phyloP scores from a whole-genome alignment of 2,113 vertebrate species.

The Tangachromis dhanisi region DNA sequence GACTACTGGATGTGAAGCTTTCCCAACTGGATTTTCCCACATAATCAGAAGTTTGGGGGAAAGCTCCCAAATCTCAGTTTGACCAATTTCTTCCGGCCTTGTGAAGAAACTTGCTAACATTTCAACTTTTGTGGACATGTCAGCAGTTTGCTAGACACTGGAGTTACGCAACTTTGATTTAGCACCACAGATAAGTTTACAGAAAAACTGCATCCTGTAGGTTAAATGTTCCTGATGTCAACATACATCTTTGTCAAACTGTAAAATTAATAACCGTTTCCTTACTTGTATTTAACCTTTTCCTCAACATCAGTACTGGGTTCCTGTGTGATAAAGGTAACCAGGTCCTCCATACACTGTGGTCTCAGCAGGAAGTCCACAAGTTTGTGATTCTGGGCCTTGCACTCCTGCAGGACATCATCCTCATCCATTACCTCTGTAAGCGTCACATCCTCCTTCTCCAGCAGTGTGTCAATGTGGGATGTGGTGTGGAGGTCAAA shows the following conservation, averaged over 20 bases:
- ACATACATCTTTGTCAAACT: neutral
- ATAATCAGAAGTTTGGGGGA: neutral
- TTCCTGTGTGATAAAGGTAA: conserved; percentile 94
- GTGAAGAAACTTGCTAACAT: neutral
- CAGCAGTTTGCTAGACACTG: neutral
- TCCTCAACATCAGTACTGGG: conserved; percentile 93
- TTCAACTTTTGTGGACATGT: neutral
- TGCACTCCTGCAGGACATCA: conserved; percentile 96
- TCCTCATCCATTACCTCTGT: conserved; percentile 98
- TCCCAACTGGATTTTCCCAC: neutral
- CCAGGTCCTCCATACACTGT: conserved; percentile 94
- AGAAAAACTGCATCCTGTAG: neutral
- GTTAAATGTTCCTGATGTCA: neutral
- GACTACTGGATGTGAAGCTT: neutral
- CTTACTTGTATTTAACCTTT: conserved; percentile 96
- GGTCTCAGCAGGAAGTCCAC: conserved; percentile 93
- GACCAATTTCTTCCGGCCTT: neutral
- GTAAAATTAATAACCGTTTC: neutral
- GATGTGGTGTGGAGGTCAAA: conserved; percentile 99
- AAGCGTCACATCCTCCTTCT: conserved; percentile 95
- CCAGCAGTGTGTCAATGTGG: conserved; percentile 96
- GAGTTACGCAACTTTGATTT: neutral
- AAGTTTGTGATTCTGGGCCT: conserved; percentile 97
- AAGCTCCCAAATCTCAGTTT: neutral
- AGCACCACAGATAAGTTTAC: neutral